Percentiles rank a stretch among this genome's conserved stretches.
phyloP scores from a whole-genome alignment of 2,797 vertebrate species.

The Sylvilagus floridanus region DNA sequence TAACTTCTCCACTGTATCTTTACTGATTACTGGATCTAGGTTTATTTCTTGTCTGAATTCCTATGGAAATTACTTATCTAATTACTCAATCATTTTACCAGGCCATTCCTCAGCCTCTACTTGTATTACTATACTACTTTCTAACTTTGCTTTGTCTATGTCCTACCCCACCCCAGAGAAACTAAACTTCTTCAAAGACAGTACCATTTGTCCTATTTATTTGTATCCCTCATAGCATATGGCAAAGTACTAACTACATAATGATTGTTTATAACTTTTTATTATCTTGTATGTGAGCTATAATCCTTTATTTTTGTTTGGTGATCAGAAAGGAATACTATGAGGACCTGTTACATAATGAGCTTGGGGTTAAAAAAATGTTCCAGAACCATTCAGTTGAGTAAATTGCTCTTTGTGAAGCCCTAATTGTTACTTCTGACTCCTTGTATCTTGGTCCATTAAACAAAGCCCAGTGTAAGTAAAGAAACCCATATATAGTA shows the following conservation, averaged over 20 bases:
- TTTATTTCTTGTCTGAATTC: slow-evolving; percentile 41
- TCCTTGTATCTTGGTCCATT: slow-evolving; percentile 29
- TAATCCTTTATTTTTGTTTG: slow-evolving; percentile 44
- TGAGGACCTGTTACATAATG: background rate
- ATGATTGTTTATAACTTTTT: slow-evolving; percentile 39
- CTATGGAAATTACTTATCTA: slow-evolving; percentile 36
- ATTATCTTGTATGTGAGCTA: background rate
- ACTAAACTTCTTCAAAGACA: slow-evolving; percentile 54
- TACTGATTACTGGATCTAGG: background rate
- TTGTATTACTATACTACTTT: slow-evolving; percentile 15
- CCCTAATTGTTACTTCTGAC: slow-evolving; percentile 9
- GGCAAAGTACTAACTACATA: slow-evolving; percentile 38
- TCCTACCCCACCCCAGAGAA: background rate
- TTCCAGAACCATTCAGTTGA: slow-evolving; percentile 49
- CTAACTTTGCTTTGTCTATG: background rate
- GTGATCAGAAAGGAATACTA: slow-evolving; percentile 21
- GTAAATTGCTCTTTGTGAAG: background rate
- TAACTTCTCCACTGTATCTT: background rate
- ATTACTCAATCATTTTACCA: slow-evolving; percentile 22
- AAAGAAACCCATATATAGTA: slow-evolving; percentile 40
- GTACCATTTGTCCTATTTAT: slow-evolving; percentile 13
- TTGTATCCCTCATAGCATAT: background rate
- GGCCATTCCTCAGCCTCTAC: background rate
- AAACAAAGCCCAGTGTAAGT: slow-evolving; percentile 38
- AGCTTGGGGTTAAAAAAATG: background rate